A percentile compares a stretch with the other conserved stretches of the same genome.
phyloP scores from a whole-genome alignment of 2,113 vertebrate genomes.

The Oryzias melastigma region DNA sequence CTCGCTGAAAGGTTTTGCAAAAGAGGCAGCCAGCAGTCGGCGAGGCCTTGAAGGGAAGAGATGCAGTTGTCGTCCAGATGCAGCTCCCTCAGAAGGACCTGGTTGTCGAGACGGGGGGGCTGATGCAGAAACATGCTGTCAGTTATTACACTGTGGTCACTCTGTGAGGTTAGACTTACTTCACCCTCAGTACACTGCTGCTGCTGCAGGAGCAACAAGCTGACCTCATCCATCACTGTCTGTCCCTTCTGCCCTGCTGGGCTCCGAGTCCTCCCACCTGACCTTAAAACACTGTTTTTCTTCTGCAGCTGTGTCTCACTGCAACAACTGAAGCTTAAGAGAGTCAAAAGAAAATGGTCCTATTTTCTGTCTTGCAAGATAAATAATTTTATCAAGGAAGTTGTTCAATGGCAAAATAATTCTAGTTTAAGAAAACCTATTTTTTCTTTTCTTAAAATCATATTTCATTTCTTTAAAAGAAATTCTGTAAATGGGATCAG shows the following conservation, averaged over 20 bases:
- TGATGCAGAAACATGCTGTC: conserved; percentile 54
- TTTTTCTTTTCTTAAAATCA: too few species aligned
- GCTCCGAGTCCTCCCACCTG: conserved; percentile 10
- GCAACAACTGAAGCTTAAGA: too few species aligned
- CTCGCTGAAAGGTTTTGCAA: conserved; percentile 79
- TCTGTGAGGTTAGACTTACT: conserved; percentile 48
- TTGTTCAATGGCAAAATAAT: too few species aligned
- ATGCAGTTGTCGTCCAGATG: conserved; percentile 90
- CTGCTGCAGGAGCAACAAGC: conserved; percentile 2
- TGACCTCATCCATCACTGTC: conserved; percentile 55
- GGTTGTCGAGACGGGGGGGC: conserved; percentile 85
- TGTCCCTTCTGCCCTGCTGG: conserved; percentile 39
- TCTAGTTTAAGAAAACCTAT: too few species aligned
- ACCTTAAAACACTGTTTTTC: background rate
- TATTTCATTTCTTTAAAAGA: too few species aligned
- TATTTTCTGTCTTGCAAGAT: too few species aligned
- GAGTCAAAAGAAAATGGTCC: too few species aligned
- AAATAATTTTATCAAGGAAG: too few species aligned
- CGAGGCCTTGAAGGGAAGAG: conserved; percentile 74
- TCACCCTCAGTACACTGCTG: background rate
- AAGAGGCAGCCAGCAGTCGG: conserved; percentile 87
- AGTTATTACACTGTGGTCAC: conserved; percentile 14
- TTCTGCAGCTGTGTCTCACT: too few species aligned
- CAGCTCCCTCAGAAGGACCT: conserved; percentile 89
- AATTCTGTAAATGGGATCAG: too few species aligned